Percentiles rank a stretch among this genome's conserved stretches.
phyloP scores from a whole-genome alignment of 2,797 vertebrate species.

The Ambastaia sidthimunki region DNA sequence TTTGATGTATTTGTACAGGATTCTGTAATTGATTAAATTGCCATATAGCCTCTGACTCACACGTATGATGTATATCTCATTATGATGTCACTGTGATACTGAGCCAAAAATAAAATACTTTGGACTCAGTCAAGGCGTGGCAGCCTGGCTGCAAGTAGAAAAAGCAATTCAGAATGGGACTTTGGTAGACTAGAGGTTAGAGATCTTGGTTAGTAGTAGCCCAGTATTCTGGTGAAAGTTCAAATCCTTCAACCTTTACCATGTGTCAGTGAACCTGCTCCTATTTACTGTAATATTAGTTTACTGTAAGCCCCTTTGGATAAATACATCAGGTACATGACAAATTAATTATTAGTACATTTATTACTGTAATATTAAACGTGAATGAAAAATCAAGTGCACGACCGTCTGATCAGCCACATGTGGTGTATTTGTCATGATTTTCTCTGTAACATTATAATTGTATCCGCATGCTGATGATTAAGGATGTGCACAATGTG shows the following conservation, averaged over 20 bases:
- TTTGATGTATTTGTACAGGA: neutral
- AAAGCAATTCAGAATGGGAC: neutral
- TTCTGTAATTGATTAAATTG: neutral
- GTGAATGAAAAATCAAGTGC: neutral
- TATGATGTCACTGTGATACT: neutral
- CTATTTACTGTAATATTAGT: neutral
- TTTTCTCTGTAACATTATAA: slow-evolving; percentile 13
- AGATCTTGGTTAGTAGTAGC: neutral
- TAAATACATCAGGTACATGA: neutral
- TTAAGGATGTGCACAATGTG: slow-evolving; percentile 23
- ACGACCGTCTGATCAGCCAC: neutral
- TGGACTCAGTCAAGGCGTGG: neutral
- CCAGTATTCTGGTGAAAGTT: neutral
- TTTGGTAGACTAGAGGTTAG: neutral
- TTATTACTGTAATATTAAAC: neutral
- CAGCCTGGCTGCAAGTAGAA: neutral
- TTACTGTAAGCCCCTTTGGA: neutral
- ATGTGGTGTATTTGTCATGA: neutral
- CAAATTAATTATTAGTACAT: neutral
- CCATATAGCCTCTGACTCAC: slow-evolving; percentile 13
- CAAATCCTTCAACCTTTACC: neutral
- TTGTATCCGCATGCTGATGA: slow-evolving; percentile 24
- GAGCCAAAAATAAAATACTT: slow-evolving; percentile 22
- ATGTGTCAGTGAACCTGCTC: neutral
- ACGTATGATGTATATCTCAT: neutral